Conservation (phyloP, 2,113 vertebrate genomes). For the Macheiramphus alcinus region DNA sequence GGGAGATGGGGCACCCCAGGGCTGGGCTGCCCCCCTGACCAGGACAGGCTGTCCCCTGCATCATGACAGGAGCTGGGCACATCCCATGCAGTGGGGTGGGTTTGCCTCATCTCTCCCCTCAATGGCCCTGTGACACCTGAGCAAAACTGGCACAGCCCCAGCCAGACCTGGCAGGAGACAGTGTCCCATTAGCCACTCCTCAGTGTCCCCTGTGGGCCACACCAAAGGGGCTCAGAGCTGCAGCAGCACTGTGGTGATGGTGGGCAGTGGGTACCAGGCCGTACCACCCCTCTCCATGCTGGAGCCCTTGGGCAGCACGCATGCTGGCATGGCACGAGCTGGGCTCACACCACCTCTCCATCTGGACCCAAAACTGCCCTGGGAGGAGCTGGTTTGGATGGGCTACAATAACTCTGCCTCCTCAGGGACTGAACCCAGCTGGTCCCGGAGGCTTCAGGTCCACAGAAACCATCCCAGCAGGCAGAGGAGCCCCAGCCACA, state of each 20-base stretch:
- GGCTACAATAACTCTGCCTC: background rate
- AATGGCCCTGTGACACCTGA: background rate
- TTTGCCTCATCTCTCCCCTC: background rate
- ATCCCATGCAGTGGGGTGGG: background rate
- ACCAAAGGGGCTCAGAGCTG: background rate
- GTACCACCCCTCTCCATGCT: background rate
- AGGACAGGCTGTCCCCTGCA: background rate
- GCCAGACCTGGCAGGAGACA: background rate
- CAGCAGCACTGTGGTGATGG: background rate
- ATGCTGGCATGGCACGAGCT: fast-evolving
- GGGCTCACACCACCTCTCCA: background rate
- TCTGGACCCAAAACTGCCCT: background rate
- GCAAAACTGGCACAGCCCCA: background rate
- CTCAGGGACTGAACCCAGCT: background rate
- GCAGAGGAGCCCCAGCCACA: background rate
- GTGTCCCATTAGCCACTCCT: background rate
- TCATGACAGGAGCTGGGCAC: background rate
- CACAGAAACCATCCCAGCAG: background rate
- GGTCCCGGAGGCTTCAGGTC: background rate
- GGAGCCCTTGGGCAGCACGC: background rate
- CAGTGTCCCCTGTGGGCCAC: background rate
- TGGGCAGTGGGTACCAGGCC: background rate
- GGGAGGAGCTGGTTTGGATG: background rate
- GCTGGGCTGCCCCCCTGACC: background rate
- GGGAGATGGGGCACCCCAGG: background rate